Percentiles rank a stretch among this genome's conserved stretches.
Evolutionary conservation across 1,140 invertebrate genomes (phyloP).

Genomic region (Ruditapes philippinarum): DNA sequence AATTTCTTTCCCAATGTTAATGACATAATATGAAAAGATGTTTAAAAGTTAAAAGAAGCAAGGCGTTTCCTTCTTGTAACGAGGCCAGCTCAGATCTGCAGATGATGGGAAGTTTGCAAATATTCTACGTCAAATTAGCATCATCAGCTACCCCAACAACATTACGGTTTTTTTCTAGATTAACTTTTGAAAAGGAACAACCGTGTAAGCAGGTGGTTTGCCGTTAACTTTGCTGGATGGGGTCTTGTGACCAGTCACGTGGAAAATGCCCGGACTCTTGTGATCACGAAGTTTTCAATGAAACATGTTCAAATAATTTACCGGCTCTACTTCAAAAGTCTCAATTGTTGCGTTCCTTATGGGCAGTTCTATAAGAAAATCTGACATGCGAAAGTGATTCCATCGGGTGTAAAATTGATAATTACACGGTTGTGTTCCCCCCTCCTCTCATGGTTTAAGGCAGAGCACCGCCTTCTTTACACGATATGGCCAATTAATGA

Average conservation of each 20-base stretch:
- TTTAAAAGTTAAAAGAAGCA: too few species aligned
- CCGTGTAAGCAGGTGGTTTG: conserved; percentile 47
- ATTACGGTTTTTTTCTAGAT: conserved; percentile 34
- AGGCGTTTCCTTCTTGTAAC: too few species aligned
- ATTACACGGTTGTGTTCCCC: conserved; percentile 39
- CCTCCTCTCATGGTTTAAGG: neutral
- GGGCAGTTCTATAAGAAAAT: conserved; percentile 26
- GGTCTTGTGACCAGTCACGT: conserved; percentile 45
- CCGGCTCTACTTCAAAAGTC: conserved; percentile 45
- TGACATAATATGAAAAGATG: too few species aligned
- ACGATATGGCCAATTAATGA: conserved; percentile 51
- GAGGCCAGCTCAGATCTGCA: neutral
- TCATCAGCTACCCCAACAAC: conserved; percentile 6
- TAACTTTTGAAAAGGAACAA: conserved; percentile 20
- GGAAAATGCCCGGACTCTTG: conserved; percentile 42
- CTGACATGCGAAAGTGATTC: conserved; percentile 47
- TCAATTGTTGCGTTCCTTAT: conserved; percentile 52
- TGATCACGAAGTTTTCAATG: conserved; percentile 42
- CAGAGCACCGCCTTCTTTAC: neutral
- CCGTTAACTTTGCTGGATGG: neutral
- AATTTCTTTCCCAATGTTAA: too few species aligned
- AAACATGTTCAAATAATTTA: conserved; percentile 32
- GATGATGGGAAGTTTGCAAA: conserved; percentile 34
- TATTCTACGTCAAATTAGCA: conserved; percentile 40
- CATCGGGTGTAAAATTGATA: conserved; percentile 49